Conservation (phyloP, 2,797 vertebrate genomes). For the Gephyroberyx darwinii region DNA sequence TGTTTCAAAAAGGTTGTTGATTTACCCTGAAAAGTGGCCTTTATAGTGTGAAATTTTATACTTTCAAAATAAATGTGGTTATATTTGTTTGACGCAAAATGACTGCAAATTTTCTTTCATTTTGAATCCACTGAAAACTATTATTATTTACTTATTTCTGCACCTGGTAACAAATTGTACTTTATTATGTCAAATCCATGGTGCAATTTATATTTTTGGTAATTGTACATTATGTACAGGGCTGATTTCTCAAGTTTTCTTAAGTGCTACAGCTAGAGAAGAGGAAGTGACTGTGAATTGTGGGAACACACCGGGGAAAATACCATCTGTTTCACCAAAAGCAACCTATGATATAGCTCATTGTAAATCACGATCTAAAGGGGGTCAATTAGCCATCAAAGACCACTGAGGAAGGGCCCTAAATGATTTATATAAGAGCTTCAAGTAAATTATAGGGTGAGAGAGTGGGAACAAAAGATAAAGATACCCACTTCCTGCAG, state of each 20-base stretch:
- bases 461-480: conserved; percentile 19
- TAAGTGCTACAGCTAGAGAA: too few species aligned
- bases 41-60: conserved; percentile 90
- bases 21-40: conserved; percentile 88
- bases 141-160: background rate
- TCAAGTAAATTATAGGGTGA: conserved; percentile 57
- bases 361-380: conserved; percentile 36
- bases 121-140: background rate
- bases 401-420: conserved; percentile 23
- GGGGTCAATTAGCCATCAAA: conserved; percentile 53
- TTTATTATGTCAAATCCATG: background rate
- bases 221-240: background rate
- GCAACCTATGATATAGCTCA: conserved; percentile 17
- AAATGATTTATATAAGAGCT: conserved; percentile 50
- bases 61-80: conserved; percentile 90
- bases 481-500: conserved; percentile 43
- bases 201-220: background rate
- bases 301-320: background rate
- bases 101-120: conserved; percentile 48
- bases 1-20: conserved; percentile 79
- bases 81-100: conserved; percentile 84
- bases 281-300: too few species aligned
- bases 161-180: too few species aligned
- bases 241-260: too few species aligned
- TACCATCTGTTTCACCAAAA: conserved; percentile 6